Base-by-base conservation (phyloP, 92 coral and sea anemone genomes). In the Palythoa caribaeorum region DNA sequence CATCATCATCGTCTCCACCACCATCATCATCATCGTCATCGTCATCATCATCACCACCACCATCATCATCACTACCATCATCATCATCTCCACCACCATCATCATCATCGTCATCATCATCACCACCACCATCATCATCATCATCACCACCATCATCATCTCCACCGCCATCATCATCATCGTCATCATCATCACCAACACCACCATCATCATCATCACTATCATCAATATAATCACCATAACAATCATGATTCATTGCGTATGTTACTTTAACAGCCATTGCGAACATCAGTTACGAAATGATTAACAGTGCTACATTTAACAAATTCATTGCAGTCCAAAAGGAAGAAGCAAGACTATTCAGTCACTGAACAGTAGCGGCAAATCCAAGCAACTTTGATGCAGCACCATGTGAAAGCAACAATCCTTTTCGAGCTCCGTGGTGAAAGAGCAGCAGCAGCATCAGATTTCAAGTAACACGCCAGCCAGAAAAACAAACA, bases 271-370 rank as follows among this genome's bases (percentile, higher is more conserved):
- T 38, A 6, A 71, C 14, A 13, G 16, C 9, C 13, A 28, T 28
- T 28, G 11, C 1, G 37, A 40, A 38, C 48, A 38, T 38, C 0
- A 17, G 6, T 72, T 1, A 9, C 55, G 65, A 13, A 14, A 74
- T n/a, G 16, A 51, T 50, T 19, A 20, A 19, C 14, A 44, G n/a
- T 9, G 21, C 38, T 19, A 52, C 28, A 9, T 14, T 20, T 20
- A 51, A 28, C 14, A 36, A 13, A 11, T 54, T 14, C 2, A 17
- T 59, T 79, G 2, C 72, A 79, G 84, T 40, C 72, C 84, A 38
- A 79, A 66, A 79, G 70, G 72, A 44, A n/a, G 72, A 59, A 38
- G 71, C 36, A 79, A 79, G 73, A 79, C 9, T 62, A 40, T 39
- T 2, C 84, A 79, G 84, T 16, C 71, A 9, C 52, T 20, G 7